phyloP scores from a whole-genome alignment of 30 jellyfish, hydroid and myxozoan genomes.

The Aurelia sp. region DNA sequence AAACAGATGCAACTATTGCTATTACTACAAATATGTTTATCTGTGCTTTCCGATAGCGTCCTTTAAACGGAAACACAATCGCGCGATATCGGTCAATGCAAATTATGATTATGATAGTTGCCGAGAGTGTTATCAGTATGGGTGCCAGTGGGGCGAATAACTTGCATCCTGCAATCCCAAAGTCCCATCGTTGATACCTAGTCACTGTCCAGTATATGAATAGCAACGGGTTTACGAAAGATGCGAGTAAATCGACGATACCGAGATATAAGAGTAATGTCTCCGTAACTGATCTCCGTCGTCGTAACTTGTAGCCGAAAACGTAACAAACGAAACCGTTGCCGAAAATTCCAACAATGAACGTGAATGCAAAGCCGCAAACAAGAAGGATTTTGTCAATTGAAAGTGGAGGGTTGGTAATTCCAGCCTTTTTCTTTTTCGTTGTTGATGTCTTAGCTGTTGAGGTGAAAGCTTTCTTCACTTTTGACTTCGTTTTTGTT shows the following conservation, averaged over 20 bases:
- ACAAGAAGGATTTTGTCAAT: conserved; percentile 8
- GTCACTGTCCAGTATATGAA: conserved; percentile 57
- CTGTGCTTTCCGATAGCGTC: conserved; percentile 18
- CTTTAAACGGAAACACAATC: conserved; percentile 47
- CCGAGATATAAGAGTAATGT: conserved; percentile 53
- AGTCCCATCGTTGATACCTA: conserved; percentile 63
- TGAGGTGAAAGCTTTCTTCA: too few species aligned
- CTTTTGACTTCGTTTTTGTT: too few species aligned
- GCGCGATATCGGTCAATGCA: conserved; percentile 62
- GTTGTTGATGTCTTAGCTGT: too few species aligned
- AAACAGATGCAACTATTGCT: conserved; percentile 20
- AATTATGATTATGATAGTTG: conserved; percentile 42
- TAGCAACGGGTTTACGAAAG: conserved; percentile 59
- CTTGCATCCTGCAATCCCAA: conserved; percentile 65
- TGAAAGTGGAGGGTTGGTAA: not conserved
- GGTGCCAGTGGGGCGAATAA: conserved; percentile 51
- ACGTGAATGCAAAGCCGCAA: conserved; percentile 25
- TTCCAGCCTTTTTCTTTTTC: too few species aligned
- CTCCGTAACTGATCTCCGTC: conserved; percentile 53
- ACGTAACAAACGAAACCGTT: conserved; percentile 59
- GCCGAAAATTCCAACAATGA: conserved; percentile 65
- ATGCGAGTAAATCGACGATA: conserved; percentile 60
- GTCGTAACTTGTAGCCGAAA: conserved; percentile 40
- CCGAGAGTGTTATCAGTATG: conserved; percentile 41
- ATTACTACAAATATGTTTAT: not conserved